These are phyloP conservation scores for Lepus americanus DNA, from an alignment of 2,113 vertebrate species.

Conservation along the genomic window DNA sequence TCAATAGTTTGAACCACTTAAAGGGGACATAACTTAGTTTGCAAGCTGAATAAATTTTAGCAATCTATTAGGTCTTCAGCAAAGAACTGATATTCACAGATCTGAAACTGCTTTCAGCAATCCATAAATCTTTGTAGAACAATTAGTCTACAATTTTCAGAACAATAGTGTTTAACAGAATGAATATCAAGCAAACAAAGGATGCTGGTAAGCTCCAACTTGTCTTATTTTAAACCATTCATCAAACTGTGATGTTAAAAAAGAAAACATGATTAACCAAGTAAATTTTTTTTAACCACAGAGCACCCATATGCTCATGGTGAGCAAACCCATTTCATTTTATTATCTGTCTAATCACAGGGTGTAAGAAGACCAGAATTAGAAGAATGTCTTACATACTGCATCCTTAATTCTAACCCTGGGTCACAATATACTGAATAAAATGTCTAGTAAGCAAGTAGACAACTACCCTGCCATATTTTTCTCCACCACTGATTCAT, in stretches of 20 bases:
- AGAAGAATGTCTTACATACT: background rate
- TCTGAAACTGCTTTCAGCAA: constrained; percentile 30
- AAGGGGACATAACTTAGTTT: background rate
- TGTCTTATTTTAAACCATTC: constrained; percentile 19
- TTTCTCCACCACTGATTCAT: constrained; percentile 29
- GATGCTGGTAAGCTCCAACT: background rate
- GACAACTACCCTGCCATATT: background rate
- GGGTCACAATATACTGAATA: constrained; percentile 5
- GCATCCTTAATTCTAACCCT: constrained; percentile 6
- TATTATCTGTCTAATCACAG: background rate
- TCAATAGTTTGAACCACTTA: background rate
- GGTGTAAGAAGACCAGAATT: background rate
- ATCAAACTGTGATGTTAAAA: constrained; percentile 3
- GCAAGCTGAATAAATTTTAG: constrained; percentile 19
- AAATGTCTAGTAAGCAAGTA: background rate
- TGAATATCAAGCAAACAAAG: background rate
- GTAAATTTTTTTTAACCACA: constrained; percentile 39
- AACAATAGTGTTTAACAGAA: background rate
- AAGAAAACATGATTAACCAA: background rate
- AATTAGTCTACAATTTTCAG: background rate
- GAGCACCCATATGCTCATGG: background rate
- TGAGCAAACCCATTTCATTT: constrained; percentile 38
- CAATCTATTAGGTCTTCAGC: background rate
- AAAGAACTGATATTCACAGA: background rate
- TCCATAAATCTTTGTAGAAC: constrained; percentile 31